Conservation (phyloP, 35 echinoderm and acorn worm genomes). For the Strongylocentrotus purpuratus region DNA sequence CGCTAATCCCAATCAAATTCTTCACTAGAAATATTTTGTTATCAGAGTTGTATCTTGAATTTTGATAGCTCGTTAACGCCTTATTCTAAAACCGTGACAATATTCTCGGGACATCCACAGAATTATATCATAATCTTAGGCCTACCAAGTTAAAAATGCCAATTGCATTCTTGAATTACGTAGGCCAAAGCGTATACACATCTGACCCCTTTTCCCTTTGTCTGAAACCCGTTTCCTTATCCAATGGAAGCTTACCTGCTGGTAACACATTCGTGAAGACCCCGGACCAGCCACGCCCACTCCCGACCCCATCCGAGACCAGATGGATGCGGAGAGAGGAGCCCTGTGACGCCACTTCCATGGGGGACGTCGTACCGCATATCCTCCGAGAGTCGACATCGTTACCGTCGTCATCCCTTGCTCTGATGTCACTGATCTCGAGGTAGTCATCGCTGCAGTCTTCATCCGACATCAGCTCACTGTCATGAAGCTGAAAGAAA, state of each 20-base stretch:
- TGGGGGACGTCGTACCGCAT: not conserved
- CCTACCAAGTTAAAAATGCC: no score
- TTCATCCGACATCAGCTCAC: not conserved
- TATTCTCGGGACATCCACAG: no score
- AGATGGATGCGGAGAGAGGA: not conserved
- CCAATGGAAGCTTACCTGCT: not conserved
- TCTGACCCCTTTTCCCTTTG: not conserved
- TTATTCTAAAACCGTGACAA: no score
- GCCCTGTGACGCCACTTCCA: not conserved
- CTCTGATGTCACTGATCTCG: not conserved
- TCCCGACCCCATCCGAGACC: not conserved
- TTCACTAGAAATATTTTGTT: no score
- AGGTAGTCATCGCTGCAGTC: slow-evolving; percentile 31
- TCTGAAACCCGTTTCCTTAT: not conserved
- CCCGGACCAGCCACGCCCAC: slow-evolving; percentile 3
- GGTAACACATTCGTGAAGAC: not conserved
- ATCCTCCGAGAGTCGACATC: not conserved
- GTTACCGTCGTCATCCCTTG: not conserved
- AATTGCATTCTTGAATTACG: no score
- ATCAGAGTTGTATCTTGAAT: no score
- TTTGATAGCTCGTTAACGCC: no score
- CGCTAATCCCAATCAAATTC: no score
- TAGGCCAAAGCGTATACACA: no score
- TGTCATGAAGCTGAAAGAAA: slow-evolving; percentile 15
- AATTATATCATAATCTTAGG: no score